phyloP scores from a whole-genome alignment of 2,888 invertebrate species.

The Hololepta plana region DNA sequence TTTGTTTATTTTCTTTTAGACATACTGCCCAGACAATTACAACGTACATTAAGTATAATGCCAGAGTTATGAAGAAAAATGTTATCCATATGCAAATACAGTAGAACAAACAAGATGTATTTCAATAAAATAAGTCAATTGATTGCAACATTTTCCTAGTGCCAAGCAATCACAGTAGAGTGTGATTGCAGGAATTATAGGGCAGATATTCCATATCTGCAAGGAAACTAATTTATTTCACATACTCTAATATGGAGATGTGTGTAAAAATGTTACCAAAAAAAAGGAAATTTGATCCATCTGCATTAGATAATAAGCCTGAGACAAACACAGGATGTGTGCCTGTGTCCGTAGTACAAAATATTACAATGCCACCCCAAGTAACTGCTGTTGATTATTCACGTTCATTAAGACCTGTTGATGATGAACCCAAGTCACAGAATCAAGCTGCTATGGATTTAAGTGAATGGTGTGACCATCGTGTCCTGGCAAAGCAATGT shows the following conservation, averaged over 20 bases:
- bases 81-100: no score
- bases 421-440: slow-evolving; percentile 8
- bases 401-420: slow-evolving; percentile 16
- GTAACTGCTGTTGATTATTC: slow-evolving; percentile 24
- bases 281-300: slow-evolving; percentile 74
- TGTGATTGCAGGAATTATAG: no score
- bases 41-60: no score
- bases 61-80: no score
- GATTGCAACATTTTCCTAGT: no score
- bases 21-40: no score
- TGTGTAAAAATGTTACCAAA: slow-evolving; percentile 74
- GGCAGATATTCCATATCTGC: no score
- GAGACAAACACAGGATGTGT: slow-evolving; percentile 16
- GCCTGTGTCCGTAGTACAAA: slow-evolving; percentile 24
- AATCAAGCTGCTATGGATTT: slow-evolving; percentile 46
- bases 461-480: slow-evolving; percentile 84
- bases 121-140: no score
- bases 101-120: no score
- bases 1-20: no score
- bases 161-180: no score
- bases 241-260: slow-evolving; percentile 27
- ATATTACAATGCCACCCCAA: slow-evolving; percentile 22
- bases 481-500: slow-evolving; percentile 75
- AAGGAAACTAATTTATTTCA: no score
- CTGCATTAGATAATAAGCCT: slow-evolving; percentile 36